Evolutionary conservation across 2,797 vertebrate species (phyloP).

Genomic region (Nothura maculosa): DNA sequence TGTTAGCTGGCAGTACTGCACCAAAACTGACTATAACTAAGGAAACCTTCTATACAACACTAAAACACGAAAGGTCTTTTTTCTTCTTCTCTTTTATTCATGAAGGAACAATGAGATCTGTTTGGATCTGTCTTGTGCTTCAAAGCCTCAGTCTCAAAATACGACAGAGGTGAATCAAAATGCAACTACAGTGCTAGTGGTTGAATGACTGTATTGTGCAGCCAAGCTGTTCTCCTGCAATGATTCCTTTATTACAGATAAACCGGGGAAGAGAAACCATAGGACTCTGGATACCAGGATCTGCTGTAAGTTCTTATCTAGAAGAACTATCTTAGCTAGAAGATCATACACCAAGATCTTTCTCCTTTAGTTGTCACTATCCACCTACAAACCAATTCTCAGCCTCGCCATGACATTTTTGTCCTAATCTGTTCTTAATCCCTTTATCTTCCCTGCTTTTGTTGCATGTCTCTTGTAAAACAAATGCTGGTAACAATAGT

Average conservation of each 20-base stretch:
- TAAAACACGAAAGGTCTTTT: background rate
- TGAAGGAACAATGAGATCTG: background rate
- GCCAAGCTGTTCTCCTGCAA: background rate
- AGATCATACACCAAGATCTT: background rate
- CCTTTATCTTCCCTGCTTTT: background rate
- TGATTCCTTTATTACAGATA: background rate
- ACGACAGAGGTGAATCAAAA: background rate
- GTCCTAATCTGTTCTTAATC: background rate
- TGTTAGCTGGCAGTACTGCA: background rate
- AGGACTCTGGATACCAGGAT: background rate
- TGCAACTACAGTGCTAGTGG: background rate
- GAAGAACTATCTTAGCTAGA: background rate
- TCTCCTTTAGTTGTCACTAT: background rate
- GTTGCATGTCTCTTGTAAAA: background rate
- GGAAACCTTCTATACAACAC: background rate
- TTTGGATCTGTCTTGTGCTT: background rate
- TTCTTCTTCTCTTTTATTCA: background rate
- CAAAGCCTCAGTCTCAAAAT: background rate
- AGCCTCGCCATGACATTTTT: background rate
- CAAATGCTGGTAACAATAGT: background rate
- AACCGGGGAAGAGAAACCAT: background rate
- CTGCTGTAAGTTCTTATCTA: background rate
- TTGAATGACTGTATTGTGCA: background rate
- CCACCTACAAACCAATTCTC: background rate
- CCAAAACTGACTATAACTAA: background rate